Conservation (phyloP, 2,113 vertebrate species). For the Sterrhoptilus dennistouni region DNA sequence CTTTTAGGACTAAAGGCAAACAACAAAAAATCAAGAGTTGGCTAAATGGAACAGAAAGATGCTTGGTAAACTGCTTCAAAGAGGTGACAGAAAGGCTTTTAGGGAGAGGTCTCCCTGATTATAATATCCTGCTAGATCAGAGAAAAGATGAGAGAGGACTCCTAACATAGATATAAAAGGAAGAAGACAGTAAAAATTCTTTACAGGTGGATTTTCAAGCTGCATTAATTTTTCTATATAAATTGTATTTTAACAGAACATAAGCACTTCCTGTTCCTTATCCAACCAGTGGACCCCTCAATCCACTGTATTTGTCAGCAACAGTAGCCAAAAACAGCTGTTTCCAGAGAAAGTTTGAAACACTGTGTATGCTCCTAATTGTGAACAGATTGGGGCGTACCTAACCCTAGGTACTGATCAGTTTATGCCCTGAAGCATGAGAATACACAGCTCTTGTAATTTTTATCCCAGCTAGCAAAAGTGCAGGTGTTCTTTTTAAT, state of each 20-base stretch:
- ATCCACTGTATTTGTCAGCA: neutral
- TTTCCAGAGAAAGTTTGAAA: slow-evolving; percentile 34
- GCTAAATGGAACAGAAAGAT: neutral
- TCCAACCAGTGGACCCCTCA: neutral
- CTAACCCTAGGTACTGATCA: slow-evolving; percentile 53
- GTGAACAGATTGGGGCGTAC: slow-evolving; percentile 40
- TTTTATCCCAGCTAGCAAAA: slow-evolving; percentile 39
- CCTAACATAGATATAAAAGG: neutral
- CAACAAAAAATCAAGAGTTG: neutral
- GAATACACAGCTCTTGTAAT: slow-evolving; percentile 34
- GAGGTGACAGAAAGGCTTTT: neutral
- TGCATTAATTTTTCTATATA: neutral
- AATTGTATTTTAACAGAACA: neutral
- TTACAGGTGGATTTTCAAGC: neutral
- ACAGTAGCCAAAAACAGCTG: neutral
- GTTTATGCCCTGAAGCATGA: slow-evolving; percentile 52
- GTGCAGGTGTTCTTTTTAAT: slow-evolving; percentile 45
- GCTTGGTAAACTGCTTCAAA: neutral
- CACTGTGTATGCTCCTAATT: slow-evolving; percentile 15
- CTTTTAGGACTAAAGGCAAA: neutral
- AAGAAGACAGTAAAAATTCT: neutral
- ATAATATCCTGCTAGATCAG: neutral
- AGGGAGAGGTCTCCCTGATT: fast-evolving
- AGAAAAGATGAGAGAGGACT: neutral
- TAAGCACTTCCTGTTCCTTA: neutral